These are phyloP conservation scores for Heliconius hewitsoni DNA, from an alignment of 1,140 invertebrate genomes.

Conservation along the genomic window DNA sequence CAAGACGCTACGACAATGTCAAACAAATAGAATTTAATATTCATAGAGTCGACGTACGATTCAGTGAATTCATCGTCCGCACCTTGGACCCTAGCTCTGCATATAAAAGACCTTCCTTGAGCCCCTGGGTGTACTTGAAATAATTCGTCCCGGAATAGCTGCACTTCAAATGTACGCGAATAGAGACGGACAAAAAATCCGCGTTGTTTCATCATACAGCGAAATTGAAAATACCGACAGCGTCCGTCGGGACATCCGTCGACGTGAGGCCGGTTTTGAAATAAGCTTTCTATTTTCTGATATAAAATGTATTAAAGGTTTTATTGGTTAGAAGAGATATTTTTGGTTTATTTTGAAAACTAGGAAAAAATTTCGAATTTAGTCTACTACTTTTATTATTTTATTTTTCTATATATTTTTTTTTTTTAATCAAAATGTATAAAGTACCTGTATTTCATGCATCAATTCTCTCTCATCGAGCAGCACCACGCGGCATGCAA, in stretches of 20 bases:
- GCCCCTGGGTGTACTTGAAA: slow-evolving; percentile 75
- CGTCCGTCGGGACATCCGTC: slow-evolving; percentile 51
- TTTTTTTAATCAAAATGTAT: background rate
- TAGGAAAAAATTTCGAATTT: background rate
- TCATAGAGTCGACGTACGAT: slow-evolving; percentile 79
- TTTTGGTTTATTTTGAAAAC: background rate
- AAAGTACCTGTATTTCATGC: slow-evolving; percentile 82
- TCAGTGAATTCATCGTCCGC: slow-evolving; percentile 78
- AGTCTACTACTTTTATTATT: background rate
- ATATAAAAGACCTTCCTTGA: slow-evolving; percentile 78
- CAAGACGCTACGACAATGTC: slow-evolving; percentile 70
- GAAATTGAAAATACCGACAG: slow-evolving; percentile 71
- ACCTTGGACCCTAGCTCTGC: slow-evolving; percentile 73
- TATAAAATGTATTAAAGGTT: slow-evolving; percentile 42
- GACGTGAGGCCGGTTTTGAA: slow-evolving; percentile 49
- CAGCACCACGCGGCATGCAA: slow-evolving; percentile 84
- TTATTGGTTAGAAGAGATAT: slow-evolving; percentile 12
- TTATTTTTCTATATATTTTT: background rate
- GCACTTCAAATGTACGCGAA: slow-evolving; percentile 68
- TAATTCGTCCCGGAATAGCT: slow-evolving; percentile 73
- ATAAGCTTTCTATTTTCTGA: slow-evolving; percentile 55
- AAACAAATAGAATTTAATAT: slow-evolving; percentile 80
- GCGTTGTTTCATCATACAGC: slow-evolving; percentile 67
- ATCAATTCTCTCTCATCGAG: slow-evolving; percentile 84
- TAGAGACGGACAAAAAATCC: slow-evolving; percentile 66